Conservation (phyloP, 1,140 invertebrate genomes). For the Brachionus rotundiformis region DNA sequence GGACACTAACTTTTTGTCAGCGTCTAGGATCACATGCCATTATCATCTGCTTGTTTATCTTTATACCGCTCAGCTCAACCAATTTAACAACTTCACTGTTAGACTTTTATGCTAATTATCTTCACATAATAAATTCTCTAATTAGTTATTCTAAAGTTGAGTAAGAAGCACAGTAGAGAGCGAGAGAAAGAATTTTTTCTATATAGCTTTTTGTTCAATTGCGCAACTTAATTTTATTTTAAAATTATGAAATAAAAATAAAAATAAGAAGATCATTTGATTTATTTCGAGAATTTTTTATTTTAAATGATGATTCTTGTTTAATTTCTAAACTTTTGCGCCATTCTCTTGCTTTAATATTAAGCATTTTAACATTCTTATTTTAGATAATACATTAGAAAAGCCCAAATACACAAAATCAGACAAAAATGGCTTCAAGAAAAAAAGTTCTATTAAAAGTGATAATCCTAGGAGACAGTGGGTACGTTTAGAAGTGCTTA, state of each 20-base stretch:
- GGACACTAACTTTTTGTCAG: background rate
- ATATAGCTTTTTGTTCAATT: constrained; percentile 29
- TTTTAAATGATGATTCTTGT: constrained; percentile 20
- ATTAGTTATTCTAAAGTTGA: background rate
- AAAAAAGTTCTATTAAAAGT: constrained; percentile 96
- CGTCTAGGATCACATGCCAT: background rate
- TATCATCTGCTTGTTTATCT: background rate
- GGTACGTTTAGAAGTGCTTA: constrained; percentile 58
- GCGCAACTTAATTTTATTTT: constrained; percentile 50
- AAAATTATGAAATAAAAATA: constrained; percentile 17
- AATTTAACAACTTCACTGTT: background rate
- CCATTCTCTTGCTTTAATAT: background rate
- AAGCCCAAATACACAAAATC: constrained; percentile 26
- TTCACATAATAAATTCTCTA: constrained; percentile 12
- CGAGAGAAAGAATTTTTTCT: constrained; percentile 20
- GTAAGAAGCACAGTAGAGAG: background rate
- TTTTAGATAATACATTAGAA: background rate
- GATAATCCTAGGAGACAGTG: constrained; percentile 94
- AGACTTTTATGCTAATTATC: constrained; percentile 7
- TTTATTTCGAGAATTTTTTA: constrained; percentile 45
- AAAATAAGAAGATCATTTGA: constrained; percentile 49
- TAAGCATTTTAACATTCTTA: constrained; percentile 18
- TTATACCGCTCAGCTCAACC: background rate
- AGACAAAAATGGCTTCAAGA: constrained; percentile 76
- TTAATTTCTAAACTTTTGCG: background rate